Conservation (phyloP, 2,888 invertebrate genomes). For the Liodrosophila aerea region DNA sequence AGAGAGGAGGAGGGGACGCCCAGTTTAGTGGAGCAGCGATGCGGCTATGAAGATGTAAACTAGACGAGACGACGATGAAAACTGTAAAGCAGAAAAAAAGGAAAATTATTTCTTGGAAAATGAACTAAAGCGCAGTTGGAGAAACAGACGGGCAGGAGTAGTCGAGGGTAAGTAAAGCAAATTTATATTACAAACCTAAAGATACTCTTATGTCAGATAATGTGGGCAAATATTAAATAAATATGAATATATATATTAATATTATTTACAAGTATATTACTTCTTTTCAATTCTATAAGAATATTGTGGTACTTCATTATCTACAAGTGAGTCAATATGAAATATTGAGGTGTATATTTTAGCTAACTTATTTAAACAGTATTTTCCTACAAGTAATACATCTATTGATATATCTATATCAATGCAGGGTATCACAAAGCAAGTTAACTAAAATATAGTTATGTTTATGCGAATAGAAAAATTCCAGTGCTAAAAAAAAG, state of each 20-base stretch:
- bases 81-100: conserved; percentile 43
- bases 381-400: too few species aligned
- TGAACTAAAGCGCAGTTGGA: conserved; percentile 36
- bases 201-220: too few species aligned
- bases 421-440: not conserved
- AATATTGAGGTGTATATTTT: too few species aligned
- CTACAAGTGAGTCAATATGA: too few species aligned
- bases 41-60: conserved; percentile 67
- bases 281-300: too few species aligned
- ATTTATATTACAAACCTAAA: not conserved
- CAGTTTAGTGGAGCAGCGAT: conserved; percentile 41
- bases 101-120: conserved; percentile 71
- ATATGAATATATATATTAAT: too few species aligned
- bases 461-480: conserved; percentile 28
- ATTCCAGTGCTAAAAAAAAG: conserved; percentile 50
- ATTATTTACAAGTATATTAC: too few species aligned
- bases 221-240: too few species aligned
- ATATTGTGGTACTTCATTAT: too few species aligned
- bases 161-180: conserved; percentile 8
- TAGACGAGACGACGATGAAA: conserved; percentile 54
- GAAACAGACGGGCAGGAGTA: conserved; percentile 34
- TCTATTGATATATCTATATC: too few species aligned
- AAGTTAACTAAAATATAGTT: conserved; percentile 5
- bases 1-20: conserved; percentile 18
- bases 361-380: too few species aligned